A percentile compares a stretch with the other conserved stretches of the same genome.
phyloP scores from a whole-genome alignment of 1,140 invertebrate species.

The Drosophila punjabiensis region DNA sequence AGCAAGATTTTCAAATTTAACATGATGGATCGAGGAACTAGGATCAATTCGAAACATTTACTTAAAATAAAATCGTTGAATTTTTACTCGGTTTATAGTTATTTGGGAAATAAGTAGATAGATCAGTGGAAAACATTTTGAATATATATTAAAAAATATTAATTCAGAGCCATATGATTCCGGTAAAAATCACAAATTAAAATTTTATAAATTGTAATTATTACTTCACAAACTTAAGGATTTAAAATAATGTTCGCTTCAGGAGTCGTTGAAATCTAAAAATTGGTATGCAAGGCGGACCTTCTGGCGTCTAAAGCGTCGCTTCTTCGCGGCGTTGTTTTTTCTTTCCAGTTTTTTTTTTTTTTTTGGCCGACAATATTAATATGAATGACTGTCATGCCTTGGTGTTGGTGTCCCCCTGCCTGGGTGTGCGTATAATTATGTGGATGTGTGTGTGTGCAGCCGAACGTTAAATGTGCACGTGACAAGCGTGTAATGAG shows the following conservation, averaged over 20 bases:
- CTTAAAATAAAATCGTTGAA: too few relatives aligned
- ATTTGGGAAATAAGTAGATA: too few relatives aligned
- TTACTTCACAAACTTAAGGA: background rate
- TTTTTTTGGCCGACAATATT: conserved; percentile 72
- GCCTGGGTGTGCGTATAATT: conserved; percentile 60
- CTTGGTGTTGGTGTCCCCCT: conserved; percentile 42
- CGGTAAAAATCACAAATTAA: background rate
- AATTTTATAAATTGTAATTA: background rate
- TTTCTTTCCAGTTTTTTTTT: conserved; percentile 45
- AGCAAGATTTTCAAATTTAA: background rate
- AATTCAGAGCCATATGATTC: too few relatives aligned
- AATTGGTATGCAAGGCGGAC: conserved; percentile 46
- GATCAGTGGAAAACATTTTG: too few relatives aligned
- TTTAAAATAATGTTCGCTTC: conserved; percentile 9
- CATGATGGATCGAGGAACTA: background rate
- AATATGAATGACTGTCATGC: conserved; percentile 75
- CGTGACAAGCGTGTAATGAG: conserved; percentile 81
- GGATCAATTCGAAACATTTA: background rate
- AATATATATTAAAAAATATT: too few relatives aligned
- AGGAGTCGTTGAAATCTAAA: background rate
- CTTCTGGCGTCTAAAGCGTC: conserved; percentile 42
- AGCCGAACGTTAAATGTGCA: conserved; percentile 78
- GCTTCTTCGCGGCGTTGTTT: conserved; percentile 23
- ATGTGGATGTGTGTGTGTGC: conserved; percentile 67
- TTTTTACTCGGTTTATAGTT: too few relatives aligned